These are phyloP conservation scores for Pangasianodon hypophthalmus DNA, from an alignment of 2,113 vertebrate species.

Conservation along the genomic window DNA sequence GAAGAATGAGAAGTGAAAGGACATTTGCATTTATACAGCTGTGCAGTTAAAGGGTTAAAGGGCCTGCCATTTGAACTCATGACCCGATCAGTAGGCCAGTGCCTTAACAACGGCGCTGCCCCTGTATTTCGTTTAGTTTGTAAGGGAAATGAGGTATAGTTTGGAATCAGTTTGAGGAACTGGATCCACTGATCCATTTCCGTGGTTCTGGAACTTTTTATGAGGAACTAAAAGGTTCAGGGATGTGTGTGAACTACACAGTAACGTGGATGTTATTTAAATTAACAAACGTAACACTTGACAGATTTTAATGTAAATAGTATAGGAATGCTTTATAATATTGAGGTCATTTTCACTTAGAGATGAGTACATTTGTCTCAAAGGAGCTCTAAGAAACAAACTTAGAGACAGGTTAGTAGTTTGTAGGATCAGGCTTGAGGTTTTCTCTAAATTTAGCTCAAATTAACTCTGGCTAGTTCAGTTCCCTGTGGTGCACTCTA, in stretches of 20 bases:
- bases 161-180: not conserved
- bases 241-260: not conserved
- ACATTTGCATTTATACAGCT: not conserved
- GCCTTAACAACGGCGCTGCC: not conserved
- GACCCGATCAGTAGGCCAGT: not conserved
- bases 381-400: not conserved
- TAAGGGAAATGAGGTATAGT: not conserved
- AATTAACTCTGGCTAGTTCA: not conserved
- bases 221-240: not conserved
- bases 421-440: not conserved
- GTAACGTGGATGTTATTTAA: not conserved
- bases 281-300: not conserved
- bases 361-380: not conserved
- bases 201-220: not conserved
- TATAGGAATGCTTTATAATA: not conserved
- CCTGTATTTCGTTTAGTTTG: not conserved
- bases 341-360: not conserved
- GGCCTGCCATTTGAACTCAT: not conserved
- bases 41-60: not conserved
- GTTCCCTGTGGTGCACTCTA: not conserved
- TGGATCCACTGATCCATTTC: not conserved
- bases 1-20: not conserved
- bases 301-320: too few species aligned
- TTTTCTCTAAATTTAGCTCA: not conserved
- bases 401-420: not conserved